phyloP scores from a whole-genome alignment of 1,140 invertebrate species.

The Drosophila nannoptera region DNA sequence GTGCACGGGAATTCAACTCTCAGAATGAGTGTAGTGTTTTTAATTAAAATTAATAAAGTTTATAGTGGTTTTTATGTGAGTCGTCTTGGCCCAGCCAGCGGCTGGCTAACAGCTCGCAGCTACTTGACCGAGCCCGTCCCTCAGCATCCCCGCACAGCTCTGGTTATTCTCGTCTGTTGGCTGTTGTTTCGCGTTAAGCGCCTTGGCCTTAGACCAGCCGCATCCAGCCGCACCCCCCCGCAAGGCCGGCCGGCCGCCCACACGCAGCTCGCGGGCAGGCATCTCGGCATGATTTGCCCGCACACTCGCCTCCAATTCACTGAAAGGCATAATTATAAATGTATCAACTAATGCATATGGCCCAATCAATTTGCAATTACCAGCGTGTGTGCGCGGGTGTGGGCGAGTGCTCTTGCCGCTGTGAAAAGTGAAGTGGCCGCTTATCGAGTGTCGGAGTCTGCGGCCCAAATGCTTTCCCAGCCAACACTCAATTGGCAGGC shows the following conservation, averaged over 20 bases:
- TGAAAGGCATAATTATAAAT: slow-evolving; percentile 70
- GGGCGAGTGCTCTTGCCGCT: slow-evolving; percentile 45
- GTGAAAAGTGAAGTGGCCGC: slow-evolving; percentile 67
- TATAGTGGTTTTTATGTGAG: slow-evolving; percentile 62
- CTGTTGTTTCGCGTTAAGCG: slow-evolving; percentile 31
- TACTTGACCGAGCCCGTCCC: slow-evolving; percentile 16
- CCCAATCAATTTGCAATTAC: slow-evolving; percentile 73
- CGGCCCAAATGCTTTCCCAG: slow-evolving; percentile 48
- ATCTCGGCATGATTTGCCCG: background rate
- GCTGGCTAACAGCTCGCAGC: no score
- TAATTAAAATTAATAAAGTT: slow-evolving; percentile 78
- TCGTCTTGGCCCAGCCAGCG: background rate
- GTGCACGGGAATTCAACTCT: slow-evolving; percentile 57
- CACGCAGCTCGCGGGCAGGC: background rate
- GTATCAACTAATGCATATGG: slow-evolving; percentile 72
- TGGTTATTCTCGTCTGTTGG: slow-evolving; percentile 17
- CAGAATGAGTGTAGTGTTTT: slow-evolving; percentile 73
- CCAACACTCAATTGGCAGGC: slow-evolving; percentile 66
- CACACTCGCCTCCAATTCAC: slow-evolving; percentile 22
- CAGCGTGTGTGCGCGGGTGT: background rate
- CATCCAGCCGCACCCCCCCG: background rate
- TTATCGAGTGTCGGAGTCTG: slow-evolving; percentile 26
- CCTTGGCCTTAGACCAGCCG: background rate
- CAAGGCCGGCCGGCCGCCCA: no score
- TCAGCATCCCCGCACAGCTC: slow-evolving; percentile 2